phyloP scores from a whole-genome alignment of 2,797 vertebrate species.

The Galaxias olidus region DNA sequence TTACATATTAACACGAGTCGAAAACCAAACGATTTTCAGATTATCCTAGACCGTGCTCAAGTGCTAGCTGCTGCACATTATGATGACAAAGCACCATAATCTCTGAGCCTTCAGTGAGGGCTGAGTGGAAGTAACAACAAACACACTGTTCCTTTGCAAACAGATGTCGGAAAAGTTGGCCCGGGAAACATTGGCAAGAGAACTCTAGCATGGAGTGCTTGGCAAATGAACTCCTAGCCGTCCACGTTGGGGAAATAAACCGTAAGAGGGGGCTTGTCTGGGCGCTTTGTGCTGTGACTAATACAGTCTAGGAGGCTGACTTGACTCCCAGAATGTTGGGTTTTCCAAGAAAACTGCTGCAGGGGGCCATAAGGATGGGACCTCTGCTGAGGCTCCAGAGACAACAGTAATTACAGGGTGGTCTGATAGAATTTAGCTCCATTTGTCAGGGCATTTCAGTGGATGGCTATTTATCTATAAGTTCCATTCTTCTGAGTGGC shows the following conservation, averaged over 20 bases:
- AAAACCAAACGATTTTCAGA: too few relatives aligned
- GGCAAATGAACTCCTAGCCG: constrained; percentile 61
- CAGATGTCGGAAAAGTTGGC: constrained; percentile 55
- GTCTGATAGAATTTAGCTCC: too few relatives aligned
- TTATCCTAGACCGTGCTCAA: neutral
- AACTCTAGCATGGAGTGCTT: constrained; percentile 49
- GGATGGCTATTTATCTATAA: neutral
- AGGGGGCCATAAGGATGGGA: too few relatives aligned
- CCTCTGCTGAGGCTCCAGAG: too few relatives aligned
- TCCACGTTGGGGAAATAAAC: constrained; percentile 65
- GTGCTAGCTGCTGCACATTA: constrained; percentile 16
- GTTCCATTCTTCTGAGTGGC: neutral
- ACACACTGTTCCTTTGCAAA: constrained; percentile 50
- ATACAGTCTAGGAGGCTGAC: constrained; percentile 58
- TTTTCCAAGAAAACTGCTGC: constrained; percentile 28
- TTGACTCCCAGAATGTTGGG: constrained; percentile 63
- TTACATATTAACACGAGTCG: neutral
- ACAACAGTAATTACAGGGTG: too few relatives aligned
- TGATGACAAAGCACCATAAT: constrained; percentile 25
- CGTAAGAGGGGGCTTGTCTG: constrained; percentile 30
- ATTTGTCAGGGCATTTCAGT: too few relatives aligned
- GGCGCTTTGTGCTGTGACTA: constrained; percentile 58
- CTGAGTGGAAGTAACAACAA: constrained; percentile 32
- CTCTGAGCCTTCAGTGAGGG: constrained; percentile 26
- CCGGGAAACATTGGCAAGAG: constrained; percentile 46